Evolutionary conservation across 2,113 vertebrate genomes (phyloP).

Genomic region (Beaufortia kweichowensis): DNA sequence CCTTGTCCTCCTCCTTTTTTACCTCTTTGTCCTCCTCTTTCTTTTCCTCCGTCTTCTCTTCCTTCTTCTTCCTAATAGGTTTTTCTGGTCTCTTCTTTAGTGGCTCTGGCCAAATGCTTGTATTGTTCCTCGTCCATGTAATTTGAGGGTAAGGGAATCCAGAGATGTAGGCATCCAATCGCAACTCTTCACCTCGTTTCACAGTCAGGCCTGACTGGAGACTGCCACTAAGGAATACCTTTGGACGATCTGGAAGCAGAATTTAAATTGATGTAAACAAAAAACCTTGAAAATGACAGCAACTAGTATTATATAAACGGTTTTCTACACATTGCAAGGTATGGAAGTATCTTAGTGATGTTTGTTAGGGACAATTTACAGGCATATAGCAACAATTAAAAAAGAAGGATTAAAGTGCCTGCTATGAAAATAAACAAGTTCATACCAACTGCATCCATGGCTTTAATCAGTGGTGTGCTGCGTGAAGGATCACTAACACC

Average conservation of each 20-base stretch:
- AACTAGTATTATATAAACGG: background rate
- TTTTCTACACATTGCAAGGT: background rate
- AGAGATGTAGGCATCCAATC: slow-evolving; percentile 86
- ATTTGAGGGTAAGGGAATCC: slow-evolving; percentile 93
- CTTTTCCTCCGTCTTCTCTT: slow-evolving; percentile 54
- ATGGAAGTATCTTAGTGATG: background rate
- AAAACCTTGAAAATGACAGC: background rate
- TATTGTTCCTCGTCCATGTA: slow-evolving; percentile 90
- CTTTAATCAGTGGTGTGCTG: slow-evolving; percentile 83
- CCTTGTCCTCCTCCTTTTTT: slow-evolving; percentile 43
- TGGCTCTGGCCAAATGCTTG: slow-evolving; percentile 81
- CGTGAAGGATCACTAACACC: slow-evolving; percentile 93
- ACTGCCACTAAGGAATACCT: slow-evolving; percentile 88
- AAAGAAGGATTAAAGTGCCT: background rate
- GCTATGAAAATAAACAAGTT: background rate
- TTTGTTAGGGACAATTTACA: no score
- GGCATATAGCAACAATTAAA: no score
- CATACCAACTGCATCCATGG: slow-evolving; percentile 84
- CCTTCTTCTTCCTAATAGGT: slow-evolving; percentile 77
- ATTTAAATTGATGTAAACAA: background rate
- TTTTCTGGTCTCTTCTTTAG: slow-evolving; percentile 83
- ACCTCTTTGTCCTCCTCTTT: slow-evolving; percentile 37
- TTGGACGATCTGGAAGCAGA: slow-evolving; percentile 70
- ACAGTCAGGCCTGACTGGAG: slow-evolving; percentile 85
- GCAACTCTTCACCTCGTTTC: slow-evolving; percentile 86